Base-by-base conservation (phyloP, 2,888 invertebrate genomes). In the Thelaira solivaga region DNA sequence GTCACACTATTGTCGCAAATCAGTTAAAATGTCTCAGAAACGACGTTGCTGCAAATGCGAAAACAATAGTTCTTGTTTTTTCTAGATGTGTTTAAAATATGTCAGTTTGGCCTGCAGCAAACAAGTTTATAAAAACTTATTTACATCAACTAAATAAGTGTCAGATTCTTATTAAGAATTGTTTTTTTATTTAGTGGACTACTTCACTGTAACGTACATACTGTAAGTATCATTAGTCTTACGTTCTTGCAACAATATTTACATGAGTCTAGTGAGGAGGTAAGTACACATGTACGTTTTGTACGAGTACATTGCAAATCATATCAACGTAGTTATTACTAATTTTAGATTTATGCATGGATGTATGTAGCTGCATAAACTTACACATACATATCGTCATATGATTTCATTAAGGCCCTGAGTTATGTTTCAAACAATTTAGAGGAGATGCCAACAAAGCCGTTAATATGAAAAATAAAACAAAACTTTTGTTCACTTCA, bases 81-180 rank as follows among this genome's bases (percentile, higher is more conserved):
- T 29, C 22, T 47, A 11, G 36, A 16, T 41, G 49, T 39, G 43
- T 41, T 34, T 7, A 49, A 53, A 51, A 43, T 41, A 59, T 53
- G 31, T 68, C 47, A 67, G 49, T 55, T 57, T 49, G 41, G 41
- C 20, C 65, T 29, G 34, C 11, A 53, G 41, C 26, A 43, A 57
- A 47, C 8, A 51, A 67, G 22, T 67, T 67, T 43, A 18, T 24
- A 51, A 55, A 16, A 65, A 71, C n/a, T n/a, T 67, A 72, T 59
- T 53, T 55, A 45, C 45, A 65, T 67, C 65, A 76, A 41, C 26
- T 36, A n/a, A 61, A 61, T n/a, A n/a, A n/a, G n/a, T 67, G 67
- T 49, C 76, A 73, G 26, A 43, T 43, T 13, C n/a, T 1, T 34
- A 43, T 36, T 77, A 59, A 57, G 77, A 77, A 77, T 53, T 71